A percentile compares a stretch with the other conserved stretches of the same genome.
Conservation (phyloP, 2,888 invertebrate genomes). For the Cosmia trapezina region DNA sequence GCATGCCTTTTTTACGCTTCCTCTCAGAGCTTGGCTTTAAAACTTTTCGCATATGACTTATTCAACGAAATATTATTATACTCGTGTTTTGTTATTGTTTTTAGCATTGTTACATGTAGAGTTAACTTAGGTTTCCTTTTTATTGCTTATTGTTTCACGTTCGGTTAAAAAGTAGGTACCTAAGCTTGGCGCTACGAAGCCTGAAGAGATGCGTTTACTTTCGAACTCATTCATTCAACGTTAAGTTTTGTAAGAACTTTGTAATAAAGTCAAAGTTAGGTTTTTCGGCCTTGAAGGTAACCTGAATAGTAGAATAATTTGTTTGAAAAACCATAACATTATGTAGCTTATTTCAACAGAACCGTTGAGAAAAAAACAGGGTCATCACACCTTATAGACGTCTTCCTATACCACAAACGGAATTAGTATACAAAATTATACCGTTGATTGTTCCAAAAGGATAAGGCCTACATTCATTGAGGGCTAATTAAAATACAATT, state of each 20-base stretch:
- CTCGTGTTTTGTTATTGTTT: slow-evolving; percentile 37
- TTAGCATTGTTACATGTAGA: slow-evolving; percentile 19
- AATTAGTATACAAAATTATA: slow-evolving; percentile 56
- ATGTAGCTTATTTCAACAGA: background rate
- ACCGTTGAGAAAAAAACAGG: background rate
- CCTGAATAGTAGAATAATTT: background rate
- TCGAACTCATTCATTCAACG: no score
- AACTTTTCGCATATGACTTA: slow-evolving; percentile 51
- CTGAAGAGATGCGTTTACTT: no score
- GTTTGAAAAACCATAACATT: background rate
- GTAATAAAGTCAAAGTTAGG: background rate
- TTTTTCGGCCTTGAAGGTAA: background rate
- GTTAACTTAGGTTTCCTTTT: slow-evolving; percentile 40
- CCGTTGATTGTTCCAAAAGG: slow-evolving; percentile 47
- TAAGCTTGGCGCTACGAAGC: background rate
- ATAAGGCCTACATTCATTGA: slow-evolving; percentile 41
- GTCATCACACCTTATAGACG: slow-evolving; percentile 19
- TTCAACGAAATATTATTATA: slow-evolving; percentile 44
- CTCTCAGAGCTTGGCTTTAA: slow-evolving; percentile 58
- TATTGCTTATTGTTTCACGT: slow-evolving; percentile 38
- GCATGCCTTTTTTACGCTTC: slow-evolving; percentile 75
- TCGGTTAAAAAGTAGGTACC: background rate
- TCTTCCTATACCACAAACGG: slow-evolving; percentile 6
- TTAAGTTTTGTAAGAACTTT: no score
- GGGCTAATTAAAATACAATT: slow-evolving; percentile 73